Base-by-base conservation (phyloP, 2,113 vertebrate genomes). In the Ictidomys tridecemlineatus region DNA sequence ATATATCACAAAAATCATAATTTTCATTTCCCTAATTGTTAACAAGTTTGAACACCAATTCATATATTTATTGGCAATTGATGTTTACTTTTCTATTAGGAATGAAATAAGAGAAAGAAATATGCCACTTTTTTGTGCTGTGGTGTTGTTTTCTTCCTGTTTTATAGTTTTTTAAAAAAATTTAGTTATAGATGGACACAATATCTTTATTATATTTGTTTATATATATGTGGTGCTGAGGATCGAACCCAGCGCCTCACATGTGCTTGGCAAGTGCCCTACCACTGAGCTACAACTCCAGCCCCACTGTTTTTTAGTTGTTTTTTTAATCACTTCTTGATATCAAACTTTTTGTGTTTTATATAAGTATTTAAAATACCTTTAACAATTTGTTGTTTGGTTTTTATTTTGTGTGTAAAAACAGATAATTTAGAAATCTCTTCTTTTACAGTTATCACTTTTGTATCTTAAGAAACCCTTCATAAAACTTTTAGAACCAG, bases 101-200 rank as follows among this genome's bases (percentile, higher is more conserved):
- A 93, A 63, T 89, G 22, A 96, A 93, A 85, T 53, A 85, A 92
- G 20, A 80, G 26, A 53, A 72, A 45, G 16, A 61, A 69, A 70
- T 18, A 53, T 65, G 67, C 16, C 8, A 45, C 17, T 10, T 82
- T 93, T 72, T 93, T 85, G 28, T 93, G 24, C 28, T 28, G 9
- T 73, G 56, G 22, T 58, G 22, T 63, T 32, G 39, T 74, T 74
- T 76, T 56, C 69, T 83, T 65, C 63, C 24, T 45, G 34, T 24
- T 13, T 84, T 93, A 4, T 42, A 85, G 4, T 5, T 51, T 51
- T 51, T 51, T 51, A 14, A 51, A 48, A 48, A 48, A 18, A 87
- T 53, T 53, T 53, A 53, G 51, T 53, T 16, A 14, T 53, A 53
- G 51, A 53, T 53, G 51, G 13, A 53, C 51, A 53, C 51, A 53